Conservation (phyloP, 2,888 invertebrate genomes). For the Idaea aversata region DNA sequence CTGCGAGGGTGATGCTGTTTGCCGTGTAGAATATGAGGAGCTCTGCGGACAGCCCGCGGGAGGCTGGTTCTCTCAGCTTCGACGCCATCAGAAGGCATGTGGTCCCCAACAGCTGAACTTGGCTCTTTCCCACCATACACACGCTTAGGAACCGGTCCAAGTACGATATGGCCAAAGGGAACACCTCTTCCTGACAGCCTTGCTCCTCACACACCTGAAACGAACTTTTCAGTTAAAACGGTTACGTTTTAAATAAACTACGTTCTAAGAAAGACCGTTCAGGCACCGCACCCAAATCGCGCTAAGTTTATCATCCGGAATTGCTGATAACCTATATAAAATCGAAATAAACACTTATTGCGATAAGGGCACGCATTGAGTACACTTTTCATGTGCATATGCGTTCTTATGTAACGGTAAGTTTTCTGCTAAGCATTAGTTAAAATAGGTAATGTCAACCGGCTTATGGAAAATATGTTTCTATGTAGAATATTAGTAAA, state of each 20-base stretch:
- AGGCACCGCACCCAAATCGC: slow-evolving; percentile 48
- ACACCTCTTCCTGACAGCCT: slow-evolving; percentile 95
- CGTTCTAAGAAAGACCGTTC: slow-evolving; percentile 38
- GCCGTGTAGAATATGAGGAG: slow-evolving; percentile 95
- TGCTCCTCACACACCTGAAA: slow-evolving; percentile 96
- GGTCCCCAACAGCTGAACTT: slow-evolving; percentile 95
- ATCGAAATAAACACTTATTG: slow-evolving; percentile 61
- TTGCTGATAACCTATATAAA: slow-evolving; percentile 77
- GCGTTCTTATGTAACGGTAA: background rate
- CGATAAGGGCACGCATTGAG: slow-evolving; percentile 58
- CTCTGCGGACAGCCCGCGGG: slow-evolving; percentile 87
- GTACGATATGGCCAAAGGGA: slow-evolving; percentile 94
- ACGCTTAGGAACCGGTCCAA: slow-evolving; percentile 95
- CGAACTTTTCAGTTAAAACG: slow-evolving; percentile 24
- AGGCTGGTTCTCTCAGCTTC: slow-evolving; percentile 92
- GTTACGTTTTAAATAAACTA: slow-evolving; percentile 14
- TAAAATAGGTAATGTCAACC: background rate
- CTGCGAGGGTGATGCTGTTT: slow-evolving; percentile 91
- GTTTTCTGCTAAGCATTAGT: background rate
- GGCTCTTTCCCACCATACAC: slow-evolving; percentile 90
- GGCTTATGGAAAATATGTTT: background rate
- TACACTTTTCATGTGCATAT: slow-evolving; percentile 44
- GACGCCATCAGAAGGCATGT: slow-evolving; percentile 95
- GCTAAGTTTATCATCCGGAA: slow-evolving; percentile 67
- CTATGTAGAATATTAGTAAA: background rate